Conservation (phyloP, 2,888 invertebrate species). For the Polydrusus tereticollis region DNA sequence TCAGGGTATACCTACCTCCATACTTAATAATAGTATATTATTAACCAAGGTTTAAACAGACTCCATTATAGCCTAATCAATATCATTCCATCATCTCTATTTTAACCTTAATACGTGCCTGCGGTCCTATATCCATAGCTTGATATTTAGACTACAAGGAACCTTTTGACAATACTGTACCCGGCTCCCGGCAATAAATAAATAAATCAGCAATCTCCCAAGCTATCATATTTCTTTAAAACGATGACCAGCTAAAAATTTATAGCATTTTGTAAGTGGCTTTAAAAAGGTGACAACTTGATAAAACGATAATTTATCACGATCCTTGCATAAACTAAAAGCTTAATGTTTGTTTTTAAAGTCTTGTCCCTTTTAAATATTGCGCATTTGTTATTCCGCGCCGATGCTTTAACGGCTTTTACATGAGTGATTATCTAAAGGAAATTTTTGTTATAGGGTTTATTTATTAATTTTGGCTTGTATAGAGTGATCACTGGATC, state of each 20-base stretch:
- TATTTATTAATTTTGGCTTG: too few species aligned
- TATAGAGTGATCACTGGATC: too few species aligned
- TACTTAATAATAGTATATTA: too few species aligned
- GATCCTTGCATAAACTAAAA: neutral
- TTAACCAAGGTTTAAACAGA: too few species aligned
- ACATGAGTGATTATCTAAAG: too few species aligned
- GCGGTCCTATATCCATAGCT: neutral
- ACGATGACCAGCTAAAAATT: slow-evolving; percentile 5
- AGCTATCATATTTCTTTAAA: slow-evolving; percentile 12
- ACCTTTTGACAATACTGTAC: slow-evolving; percentile 12
- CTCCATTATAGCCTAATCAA: too few species aligned
- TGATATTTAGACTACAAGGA: neutral
- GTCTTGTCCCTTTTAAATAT: neutral
- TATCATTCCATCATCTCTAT: too few species aligned
- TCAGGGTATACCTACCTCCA: too few species aligned
- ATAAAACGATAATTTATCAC: neutral
- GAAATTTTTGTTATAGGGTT: too few species aligned
- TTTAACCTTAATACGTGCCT: neutral
- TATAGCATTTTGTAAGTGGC: slow-evolving; percentile 2
- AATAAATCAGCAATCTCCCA: slow-evolving; percentile 16
- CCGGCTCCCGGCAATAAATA: too few species aligned
- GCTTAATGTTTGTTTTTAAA: slow-evolving; percentile 4
- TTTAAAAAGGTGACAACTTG: slow-evolving; percentile 4
- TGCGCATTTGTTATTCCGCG: too few species aligned
- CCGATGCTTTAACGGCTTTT: too few species aligned